phyloP scores from a whole-genome alignment of 2,888 invertebrate genomes.

The Diogma glabrata region DNA sequence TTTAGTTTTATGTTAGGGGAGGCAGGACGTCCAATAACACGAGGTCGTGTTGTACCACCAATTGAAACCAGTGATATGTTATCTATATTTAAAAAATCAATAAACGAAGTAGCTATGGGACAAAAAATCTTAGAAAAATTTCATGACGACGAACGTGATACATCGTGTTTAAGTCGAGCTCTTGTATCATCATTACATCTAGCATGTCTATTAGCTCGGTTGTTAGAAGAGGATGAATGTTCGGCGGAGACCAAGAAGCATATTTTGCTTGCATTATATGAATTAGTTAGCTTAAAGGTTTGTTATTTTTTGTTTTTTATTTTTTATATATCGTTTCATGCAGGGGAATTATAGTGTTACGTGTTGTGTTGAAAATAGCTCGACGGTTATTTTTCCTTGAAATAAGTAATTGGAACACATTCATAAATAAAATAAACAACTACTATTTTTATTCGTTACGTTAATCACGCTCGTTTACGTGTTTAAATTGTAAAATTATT shows the following conservation, averaged over 20 bases:
- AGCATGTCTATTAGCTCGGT: constrained; percentile 60
- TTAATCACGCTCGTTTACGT: too few species aligned
- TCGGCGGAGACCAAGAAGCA: constrained; percentile 40
- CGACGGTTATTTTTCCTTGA: too few species aligned
- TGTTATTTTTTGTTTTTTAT: background rate
- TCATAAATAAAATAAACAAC: too few species aligned
- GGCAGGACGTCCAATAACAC: constrained; percentile 54
- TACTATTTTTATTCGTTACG: too few species aligned
- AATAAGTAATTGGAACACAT: too few species aligned
- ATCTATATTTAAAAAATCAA: constrained; percentile 69
- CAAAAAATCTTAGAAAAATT: constrained; percentile 46
- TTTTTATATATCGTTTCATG: background rate
- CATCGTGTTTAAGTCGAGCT: constrained; percentile 65
- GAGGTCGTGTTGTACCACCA: constrained; percentile 64
- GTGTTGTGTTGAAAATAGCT: too few species aligned
- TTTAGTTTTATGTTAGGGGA: constrained; percentile 92
- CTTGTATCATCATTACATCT: constrained; percentile 77
- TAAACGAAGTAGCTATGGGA: constrained; percentile 61
- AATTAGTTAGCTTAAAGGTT: constrained; percentile 61
- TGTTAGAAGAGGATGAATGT: constrained; percentile 45
- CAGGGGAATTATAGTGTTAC: too few species aligned
- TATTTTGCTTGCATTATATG: constrained; percentile 63
- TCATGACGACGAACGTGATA: constrained; percentile 55
- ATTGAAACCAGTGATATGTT: constrained; percentile 73
- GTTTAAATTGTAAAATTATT: too few species aligned